Evolutionary conservation across 53 echinoderm and acorn worm species (phyloP).

Genomic region (Luidia sarsii): DNA sequence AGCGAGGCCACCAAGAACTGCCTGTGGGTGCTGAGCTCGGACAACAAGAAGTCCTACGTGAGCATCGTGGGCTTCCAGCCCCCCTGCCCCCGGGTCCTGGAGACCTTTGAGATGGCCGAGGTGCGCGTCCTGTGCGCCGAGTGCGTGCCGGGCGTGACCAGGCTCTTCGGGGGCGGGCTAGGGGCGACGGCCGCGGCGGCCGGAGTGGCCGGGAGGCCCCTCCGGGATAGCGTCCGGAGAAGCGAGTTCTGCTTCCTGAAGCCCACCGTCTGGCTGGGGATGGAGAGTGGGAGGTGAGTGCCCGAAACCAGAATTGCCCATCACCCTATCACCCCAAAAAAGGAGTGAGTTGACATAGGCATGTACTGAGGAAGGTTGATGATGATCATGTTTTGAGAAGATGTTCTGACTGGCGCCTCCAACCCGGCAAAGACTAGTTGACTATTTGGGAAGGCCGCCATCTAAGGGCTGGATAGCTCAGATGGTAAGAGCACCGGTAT

Average conservation of each 20-base stretch:
- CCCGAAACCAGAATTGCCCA: no score
- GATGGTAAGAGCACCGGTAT: no score
- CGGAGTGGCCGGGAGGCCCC: background rate
- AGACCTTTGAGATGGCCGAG: conserved; percentile 87
- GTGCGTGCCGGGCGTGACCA: conserved; percentile 79
- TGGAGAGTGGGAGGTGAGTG: conserved; percentile 84
- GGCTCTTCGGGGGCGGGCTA: conserved; percentile 22
- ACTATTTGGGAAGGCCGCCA: no score
- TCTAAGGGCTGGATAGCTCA: no score
- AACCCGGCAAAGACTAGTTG: no score
- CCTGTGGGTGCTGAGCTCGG: conserved; percentile 89
- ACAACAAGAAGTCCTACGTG: conserved; percentile 74
- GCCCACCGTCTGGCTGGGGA: conserved; percentile 89
- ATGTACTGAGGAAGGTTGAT: no score
- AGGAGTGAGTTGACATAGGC: no score
- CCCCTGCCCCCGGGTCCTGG: conserved; percentile 71
- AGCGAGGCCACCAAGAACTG: conserved; percentile 80
- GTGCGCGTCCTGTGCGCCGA: conserved; percentile 78
- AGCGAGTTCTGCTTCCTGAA: conserved; percentile 78
- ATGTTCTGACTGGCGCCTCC: no score
- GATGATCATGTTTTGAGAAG: no score
- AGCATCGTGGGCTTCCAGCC: conserved; percentile 88
- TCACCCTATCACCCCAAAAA: no score
- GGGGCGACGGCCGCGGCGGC: background rate
- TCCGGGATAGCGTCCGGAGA: conserved; percentile 41